These are phyloP conservation scores for Ridgeia piscesae DNA, from an alignment of 1,140 invertebrate genomes.

Conservation along the genomic window DNA sequence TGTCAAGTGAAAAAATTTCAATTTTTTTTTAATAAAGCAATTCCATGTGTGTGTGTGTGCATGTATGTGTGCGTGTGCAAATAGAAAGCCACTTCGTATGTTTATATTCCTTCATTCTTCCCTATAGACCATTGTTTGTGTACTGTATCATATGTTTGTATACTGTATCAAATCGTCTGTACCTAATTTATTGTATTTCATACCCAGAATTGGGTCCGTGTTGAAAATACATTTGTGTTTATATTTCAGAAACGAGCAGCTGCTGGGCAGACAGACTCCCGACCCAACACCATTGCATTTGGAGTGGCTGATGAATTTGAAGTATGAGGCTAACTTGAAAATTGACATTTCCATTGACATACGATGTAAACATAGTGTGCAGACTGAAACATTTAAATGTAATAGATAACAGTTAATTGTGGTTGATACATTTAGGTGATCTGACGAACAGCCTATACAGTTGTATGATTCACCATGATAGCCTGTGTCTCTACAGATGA, in stretches of 20 bases:
- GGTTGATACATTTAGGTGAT: no score
- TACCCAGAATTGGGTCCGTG: not conserved
- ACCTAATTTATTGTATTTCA: not conserved
- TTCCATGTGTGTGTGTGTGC: not conserved
- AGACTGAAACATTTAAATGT: not conserved
- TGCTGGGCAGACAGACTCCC: not conserved
- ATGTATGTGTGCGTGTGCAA: not conserved
- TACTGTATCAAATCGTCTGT: not conserved
- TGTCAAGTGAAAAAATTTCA: not conserved
- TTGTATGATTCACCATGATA: no score
- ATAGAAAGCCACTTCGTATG: not conserved
- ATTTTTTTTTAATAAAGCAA: not conserved
- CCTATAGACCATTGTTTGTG: not conserved
- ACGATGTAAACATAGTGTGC: no score
- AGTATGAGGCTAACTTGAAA: not conserved
- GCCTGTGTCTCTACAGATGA: not conserved
- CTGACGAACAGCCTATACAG: no score
- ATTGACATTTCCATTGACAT: no score
- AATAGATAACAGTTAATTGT: no score
- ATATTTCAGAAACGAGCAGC: constrained; percentile 2
- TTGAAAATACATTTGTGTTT: not conserved
- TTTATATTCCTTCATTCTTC: not conserved
- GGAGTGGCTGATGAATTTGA: constrained; percentile 13
- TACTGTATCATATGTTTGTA: no score
- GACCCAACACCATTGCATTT: not conserved